phyloP scores from a whole-genome alignment of 1,140 invertebrate species.

The Linepithema humile region DNA sequence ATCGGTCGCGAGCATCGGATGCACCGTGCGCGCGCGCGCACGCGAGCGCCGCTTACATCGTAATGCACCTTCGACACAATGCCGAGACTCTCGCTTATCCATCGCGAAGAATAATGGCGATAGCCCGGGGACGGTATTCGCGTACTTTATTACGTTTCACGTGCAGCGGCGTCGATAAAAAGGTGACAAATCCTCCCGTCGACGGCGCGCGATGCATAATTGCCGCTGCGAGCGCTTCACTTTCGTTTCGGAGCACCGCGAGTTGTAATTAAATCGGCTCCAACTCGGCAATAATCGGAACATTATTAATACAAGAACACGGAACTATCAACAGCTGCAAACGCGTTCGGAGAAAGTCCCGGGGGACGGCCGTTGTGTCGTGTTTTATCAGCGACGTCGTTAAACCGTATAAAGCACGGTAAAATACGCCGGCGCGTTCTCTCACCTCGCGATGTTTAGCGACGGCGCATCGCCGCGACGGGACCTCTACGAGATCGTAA shows the following conservation, averaged over 20 bases:
- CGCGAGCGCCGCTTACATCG: constrained; percentile 39
- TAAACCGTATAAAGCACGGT: constrained; percentile 66
- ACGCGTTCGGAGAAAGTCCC: not conserved
- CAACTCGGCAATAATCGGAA: not conserved
- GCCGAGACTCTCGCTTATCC: not conserved
- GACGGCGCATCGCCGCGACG: constrained; percentile 44
- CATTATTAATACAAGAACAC: not conserved
- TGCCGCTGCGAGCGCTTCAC: not conserved
- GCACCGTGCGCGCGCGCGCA: not conserved
- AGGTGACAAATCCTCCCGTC: constrained; percentile 50
- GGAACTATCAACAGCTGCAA: not conserved
- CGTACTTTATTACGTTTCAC: constrained; percentile 49
- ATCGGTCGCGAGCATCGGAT: constrained; percentile 49
- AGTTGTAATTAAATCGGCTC: constrained; percentile 19
- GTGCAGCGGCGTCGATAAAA: constrained; percentile 45
- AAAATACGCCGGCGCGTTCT: constrained; percentile 61
- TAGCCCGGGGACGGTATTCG: constrained; percentile 39
- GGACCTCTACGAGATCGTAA: constrained; percentile 70
- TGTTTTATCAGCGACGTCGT: not conserved
- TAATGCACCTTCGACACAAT: constrained; percentile 33
- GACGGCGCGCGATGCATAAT: constrained; percentile 35
- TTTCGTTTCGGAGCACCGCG: not conserved
- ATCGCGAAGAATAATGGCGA: constrained; percentile 37
- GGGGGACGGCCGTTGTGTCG: not conserved
- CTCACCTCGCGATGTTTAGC: constrained; percentile 64